Conservation (phyloP, 2,113 vertebrate species). For the Ploceus nigricollis region DNA sequence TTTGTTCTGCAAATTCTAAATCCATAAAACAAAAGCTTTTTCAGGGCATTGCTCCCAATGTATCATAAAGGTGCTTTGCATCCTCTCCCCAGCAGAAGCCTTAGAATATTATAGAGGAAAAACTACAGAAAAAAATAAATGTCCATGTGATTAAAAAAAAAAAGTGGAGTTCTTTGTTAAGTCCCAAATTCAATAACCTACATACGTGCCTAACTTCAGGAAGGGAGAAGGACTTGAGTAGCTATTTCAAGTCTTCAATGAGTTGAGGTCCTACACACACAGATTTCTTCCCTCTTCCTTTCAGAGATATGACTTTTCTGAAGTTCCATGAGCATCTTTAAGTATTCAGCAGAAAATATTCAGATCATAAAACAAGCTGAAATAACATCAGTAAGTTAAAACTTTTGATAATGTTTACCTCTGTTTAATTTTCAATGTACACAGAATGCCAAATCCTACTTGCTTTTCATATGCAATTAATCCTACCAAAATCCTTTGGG, state of each 20-base stretch:
- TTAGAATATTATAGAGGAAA: background rate
- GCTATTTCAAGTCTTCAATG: background rate
- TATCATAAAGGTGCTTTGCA: background rate
- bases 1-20: background rate
- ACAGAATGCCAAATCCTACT: background rate
- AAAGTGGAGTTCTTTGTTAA: background rate
- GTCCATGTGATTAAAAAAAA: background rate
- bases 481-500: background rate
- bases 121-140: background rate
- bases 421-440: constrained; percentile 7
- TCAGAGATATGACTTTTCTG: background rate
- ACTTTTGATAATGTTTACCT: background rate
- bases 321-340: background rate
- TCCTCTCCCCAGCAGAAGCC: background rate
- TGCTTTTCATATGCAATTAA: constrained; percentile 6
- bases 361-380: background rate
- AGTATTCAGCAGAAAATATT: background rate
- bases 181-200: background rate
- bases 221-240: background rate
- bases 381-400: background rate
- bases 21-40: background rate
- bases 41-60: background rate
- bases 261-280: background rate
- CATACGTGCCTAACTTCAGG: background rate
- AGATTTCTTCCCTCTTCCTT: background rate